phyloP scores from a whole-genome alignment of 1,140 invertebrate species.

The Atta texana region DNA sequence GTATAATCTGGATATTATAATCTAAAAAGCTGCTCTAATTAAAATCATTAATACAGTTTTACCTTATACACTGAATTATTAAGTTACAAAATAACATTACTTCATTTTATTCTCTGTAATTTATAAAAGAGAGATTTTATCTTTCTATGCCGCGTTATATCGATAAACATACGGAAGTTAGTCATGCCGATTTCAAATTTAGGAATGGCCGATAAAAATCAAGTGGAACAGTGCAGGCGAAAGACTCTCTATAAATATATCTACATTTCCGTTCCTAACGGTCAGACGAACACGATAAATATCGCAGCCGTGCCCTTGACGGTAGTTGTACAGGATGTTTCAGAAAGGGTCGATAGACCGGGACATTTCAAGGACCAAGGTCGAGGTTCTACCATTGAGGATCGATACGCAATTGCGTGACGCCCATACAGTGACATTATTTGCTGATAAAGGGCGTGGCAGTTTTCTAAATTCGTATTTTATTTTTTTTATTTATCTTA shows the following conservation, averaged over 20 bases:
- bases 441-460: constrained; percentile 68
- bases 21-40: constrained; percentile 6
- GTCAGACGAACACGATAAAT: constrained; percentile 43
- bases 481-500: not conserved
- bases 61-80: not conserved
- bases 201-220: constrained; percentile 46
- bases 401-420: constrained; percentile 79
- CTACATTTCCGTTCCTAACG: constrained; percentile 54
- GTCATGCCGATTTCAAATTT: constrained; percentile 11
- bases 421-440: constrained; percentile 38
- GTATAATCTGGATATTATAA: not conserved
- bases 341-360: constrained; percentile 73
- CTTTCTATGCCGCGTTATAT: not conserved
- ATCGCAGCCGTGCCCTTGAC: constrained; percentile 19
- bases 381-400: constrained; percentile 80
- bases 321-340: constrained; percentile 53
- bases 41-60: not conserved
- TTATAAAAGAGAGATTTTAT: not conserved
- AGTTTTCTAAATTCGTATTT: constrained; percentile 14
- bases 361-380: constrained; percentile 81
- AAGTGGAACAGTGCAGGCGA: not conserved
- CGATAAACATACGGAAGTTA: not conserved
- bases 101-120: constrained; percentile 16
- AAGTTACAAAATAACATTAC: not conserved
- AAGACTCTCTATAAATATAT: constrained; percentile 44